Percentiles rank a stretch among this genome's conserved stretches.
Evolutionary conservation across 2,113 vertebrate species (phyloP).

Genomic region (Pheucticus melanocephalus): DNA sequence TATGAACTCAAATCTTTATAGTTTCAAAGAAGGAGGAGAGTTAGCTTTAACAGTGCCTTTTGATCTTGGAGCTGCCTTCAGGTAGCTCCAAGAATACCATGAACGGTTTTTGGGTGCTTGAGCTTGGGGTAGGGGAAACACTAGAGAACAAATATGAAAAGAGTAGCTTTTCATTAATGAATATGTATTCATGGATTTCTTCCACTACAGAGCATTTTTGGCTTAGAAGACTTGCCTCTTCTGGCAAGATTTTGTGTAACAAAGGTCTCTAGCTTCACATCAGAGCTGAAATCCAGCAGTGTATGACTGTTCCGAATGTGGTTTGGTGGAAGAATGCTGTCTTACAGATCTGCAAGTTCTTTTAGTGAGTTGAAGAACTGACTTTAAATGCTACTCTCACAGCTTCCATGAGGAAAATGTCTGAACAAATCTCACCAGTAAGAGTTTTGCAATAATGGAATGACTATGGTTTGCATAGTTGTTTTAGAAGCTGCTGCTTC

Average conservation of each 20-base stretch:
- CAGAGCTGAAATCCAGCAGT: not conserved
- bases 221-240: not conserved
- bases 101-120: not conserved
- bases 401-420: not conserved
- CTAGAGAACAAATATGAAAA: not conserved
- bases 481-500: not conserved
- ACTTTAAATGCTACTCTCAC: not conserved
- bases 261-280: not conserved
- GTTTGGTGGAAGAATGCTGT: not conserved
- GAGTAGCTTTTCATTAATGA: not conserved
- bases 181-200: not conserved
- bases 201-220: not conserved
- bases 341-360: not conserved
- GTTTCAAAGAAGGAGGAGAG: not conserved
- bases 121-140: not conserved
- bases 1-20: not conserved
- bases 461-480: not conserved
- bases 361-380: not conserved
- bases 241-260: not conserved
- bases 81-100: not conserved
- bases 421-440: not conserved
- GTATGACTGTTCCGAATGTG: not conserved
- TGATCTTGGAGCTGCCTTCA: not conserved
- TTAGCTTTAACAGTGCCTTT: not conserved
- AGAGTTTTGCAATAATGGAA: not conserved